A percentile compares a stretch with the other conserved stretches of the same genome.
Evolutionary conservation across 2,797 vertebrate species (phyloP).

Genomic region (Arctocebus calabarensis): DNA sequence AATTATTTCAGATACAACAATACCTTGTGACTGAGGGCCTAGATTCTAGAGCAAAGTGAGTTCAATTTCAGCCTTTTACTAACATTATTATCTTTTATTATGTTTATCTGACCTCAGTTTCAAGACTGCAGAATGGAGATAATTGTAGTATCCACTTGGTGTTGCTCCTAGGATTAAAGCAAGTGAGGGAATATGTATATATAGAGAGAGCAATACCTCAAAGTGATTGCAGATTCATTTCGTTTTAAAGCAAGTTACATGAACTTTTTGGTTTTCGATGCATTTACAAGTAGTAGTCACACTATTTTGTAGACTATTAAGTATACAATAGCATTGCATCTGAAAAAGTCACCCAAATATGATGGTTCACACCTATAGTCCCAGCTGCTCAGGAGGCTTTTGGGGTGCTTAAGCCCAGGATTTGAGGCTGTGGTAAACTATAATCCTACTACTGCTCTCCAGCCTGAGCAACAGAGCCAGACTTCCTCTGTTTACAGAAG

Average conservation of each 20-base stretch:
- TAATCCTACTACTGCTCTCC: neutral
- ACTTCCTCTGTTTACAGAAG: neutral
- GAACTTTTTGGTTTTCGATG: neutral
- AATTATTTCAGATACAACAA: neutral
- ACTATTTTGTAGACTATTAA: neutral
- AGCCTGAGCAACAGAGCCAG: neutral
- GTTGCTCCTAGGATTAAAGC: slow-evolving; percentile 13
- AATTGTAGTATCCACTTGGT: neutral
- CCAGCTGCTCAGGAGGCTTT: neutral
- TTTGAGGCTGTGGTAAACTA: neutral
- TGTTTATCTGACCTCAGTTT: slow-evolving; percentile 16
- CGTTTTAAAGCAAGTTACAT: neutral
- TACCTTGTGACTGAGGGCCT: neutral
- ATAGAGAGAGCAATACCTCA: neutral
- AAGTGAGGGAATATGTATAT: neutral
- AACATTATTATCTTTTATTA: slow-evolving; percentile 24
- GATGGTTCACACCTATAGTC: neutral
- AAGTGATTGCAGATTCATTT: neutral
- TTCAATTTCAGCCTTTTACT: slow-evolving; percentile 21
- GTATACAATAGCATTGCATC: neutral
- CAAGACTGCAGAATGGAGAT: slow-evolving; percentile 10
- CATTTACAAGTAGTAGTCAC: neutral
- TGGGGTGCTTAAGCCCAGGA: neutral
- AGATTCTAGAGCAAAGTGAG: slow-evolving; percentile 13
- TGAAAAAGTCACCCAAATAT: neutral